Evolutionary conservation across 2,113 vertebrate genomes (phyloP), one percentile per base, ranked within the genome.

Genomic region (Oryzias celebensis): DNA sequence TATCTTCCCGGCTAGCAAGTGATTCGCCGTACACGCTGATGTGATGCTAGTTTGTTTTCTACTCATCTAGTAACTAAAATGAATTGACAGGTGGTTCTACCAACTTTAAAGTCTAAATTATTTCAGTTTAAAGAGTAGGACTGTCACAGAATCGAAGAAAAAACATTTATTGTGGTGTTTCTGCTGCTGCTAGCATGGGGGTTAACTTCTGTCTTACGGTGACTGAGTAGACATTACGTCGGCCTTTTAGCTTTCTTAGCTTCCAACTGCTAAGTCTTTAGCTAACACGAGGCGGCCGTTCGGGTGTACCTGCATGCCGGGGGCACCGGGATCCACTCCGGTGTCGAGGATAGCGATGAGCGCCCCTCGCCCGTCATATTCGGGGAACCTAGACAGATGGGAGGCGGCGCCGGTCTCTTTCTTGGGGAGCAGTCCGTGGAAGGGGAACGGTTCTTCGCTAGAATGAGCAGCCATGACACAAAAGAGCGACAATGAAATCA

Each of bases 251-350:
- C 71, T 54, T 58, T 26, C 47, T 58, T 78, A 76, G 59, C 68
- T 65, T 16, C 18, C 23, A 26, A 16, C 15, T 26, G 20, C 70
- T 76, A 68, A 71, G 75, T 73, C 14, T 8, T 28, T 5, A 44
- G 73, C 73, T 81, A 78, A 28, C 68, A 58, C 22, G 48, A 53
- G 63, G 53, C 76, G 69, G 66, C 73, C 75, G 71, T 64, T 44
- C 46, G 15, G 44, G 50, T 61, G 85, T 91, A 98, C 97, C 97
- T 98, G 96, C 94, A 99, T 95, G 84, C 96, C 97, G 56, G 95
- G 96, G 24, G 97, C 96, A 58, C 96, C 97, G 0, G 97, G 96
- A 53, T 99, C 97, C 66, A 98, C 97, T 26, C 96, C 97, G 10
- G 96, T 98, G 85, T 99, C 97, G 70, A 99, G 89, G 56, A 98